Evolutionary conservation across 1,140 invertebrate genomes (phyloP), one percentile per base, ranked within the genome.

Genomic region (Habropoda laboriosa): DNA sequence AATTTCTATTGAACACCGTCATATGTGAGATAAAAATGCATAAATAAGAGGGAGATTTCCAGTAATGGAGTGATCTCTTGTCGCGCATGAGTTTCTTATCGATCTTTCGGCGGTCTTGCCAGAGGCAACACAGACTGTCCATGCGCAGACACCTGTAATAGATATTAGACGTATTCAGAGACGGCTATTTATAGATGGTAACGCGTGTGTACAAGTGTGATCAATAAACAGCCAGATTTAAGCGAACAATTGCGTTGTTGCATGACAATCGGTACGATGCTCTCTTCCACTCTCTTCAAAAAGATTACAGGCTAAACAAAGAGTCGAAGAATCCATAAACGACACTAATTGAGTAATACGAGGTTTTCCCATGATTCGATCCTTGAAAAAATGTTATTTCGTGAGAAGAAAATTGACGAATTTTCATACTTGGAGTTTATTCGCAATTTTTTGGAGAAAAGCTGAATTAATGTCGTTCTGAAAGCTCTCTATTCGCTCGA

Each of bases 1-100:
- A 91, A 77, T 91, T 91, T 53, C 38, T 89, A 18, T 2, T 71
- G 13, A 60, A 42, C 8, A 2, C 32, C 10, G 1, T 49, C 1
- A 0, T 16, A 0, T 70, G 66, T 5, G n/a, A n/a, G n/a, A n/a
- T n/a, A n/a, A n/a, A n/a, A 2, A 0, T 27, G 0, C 0, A 13
- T 16, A 21, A 35, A 32, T 0, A 27, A n/a, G 8, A 27, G 24
- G 12, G 3, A 63, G 13, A 35, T 16, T 3, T 51, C 51, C 35
- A 6, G 12, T n/a, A 30, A 8, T 16, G 13, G 16, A 2, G 10
- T 16, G 8, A 51, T 47, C 24, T 8, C 21, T 30, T 12, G 0
- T 42, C 3, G 27, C 42, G 24, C 24, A 3, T 47, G 18, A n/a
- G 63, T 32, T 66, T 45, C 24, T 21, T 32, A 47, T 38, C 32